phyloP scores from a whole-genome alignment of 53 echinoderm and acorn worm genomes.

The Apostichopus leukothele region DNA sequence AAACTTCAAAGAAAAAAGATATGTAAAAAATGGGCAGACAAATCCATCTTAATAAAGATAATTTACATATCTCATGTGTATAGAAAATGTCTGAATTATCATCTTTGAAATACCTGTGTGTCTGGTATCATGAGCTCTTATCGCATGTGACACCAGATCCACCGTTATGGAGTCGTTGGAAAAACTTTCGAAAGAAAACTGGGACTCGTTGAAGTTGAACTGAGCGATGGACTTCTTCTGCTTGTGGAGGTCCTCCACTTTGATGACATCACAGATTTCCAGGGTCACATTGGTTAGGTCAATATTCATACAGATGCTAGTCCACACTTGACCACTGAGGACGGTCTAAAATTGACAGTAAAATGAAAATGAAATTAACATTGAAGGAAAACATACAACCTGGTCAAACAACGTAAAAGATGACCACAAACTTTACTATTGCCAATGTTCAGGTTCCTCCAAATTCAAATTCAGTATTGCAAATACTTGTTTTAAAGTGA shows the following conservation, averaged over 20 bases:
- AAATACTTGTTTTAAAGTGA: too few species aligned
- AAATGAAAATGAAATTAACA: not conserved
- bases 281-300: conserved; percentile 94
- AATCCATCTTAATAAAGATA: too few species aligned
- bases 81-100: too few species aligned
- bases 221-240: conserved; percentile 79
- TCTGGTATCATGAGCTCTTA: conserved; percentile 91
- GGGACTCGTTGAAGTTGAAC: conserved; percentile 94
- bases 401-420: too few species aligned
- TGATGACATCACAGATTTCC: conserved; percentile 58
- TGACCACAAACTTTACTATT: too few species aligned
- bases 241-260: conserved; percentile 2
- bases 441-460: too few species aligned
- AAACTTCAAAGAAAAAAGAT: not conserved
- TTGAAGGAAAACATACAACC: too few species aligned
- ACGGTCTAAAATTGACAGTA: conserved; percentile 64
- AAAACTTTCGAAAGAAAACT: conserved; percentile 91
- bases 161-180: conserved; percentile 88
- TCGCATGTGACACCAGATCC: conserved; percentile 95
- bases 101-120: conserved; percentile 59
- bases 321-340: conserved; percentile 93
- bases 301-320: conserved; percentile 81
- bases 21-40: not conserved
- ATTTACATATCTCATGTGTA: too few species aligned
- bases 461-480: too few species aligned